Conservation (phyloP, 2,888 invertebrate species). For the Macropis europaea region DNA sequence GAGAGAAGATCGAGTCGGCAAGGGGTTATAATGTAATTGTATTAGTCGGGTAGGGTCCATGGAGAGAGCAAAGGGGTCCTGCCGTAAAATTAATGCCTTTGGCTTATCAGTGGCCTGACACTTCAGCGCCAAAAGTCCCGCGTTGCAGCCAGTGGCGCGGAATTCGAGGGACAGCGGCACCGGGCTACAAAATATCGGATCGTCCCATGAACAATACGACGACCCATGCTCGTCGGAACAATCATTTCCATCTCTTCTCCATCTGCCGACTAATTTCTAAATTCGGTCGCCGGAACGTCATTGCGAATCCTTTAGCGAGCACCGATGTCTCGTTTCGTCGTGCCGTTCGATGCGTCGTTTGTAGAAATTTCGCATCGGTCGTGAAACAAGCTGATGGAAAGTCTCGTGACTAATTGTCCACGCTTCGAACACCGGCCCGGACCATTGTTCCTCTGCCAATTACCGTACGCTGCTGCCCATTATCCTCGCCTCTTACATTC, state of each 20-base stretch:
- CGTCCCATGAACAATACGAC: too few species aligned
- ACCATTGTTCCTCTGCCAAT: background rate
- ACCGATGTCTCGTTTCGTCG: too few species aligned
- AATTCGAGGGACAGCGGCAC: constrained; percentile 30
- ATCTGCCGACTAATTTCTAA: too few species aligned
- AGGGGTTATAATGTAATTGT: constrained; percentile 79
- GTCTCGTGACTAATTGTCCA: background rate
- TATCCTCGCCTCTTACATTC: background rate
- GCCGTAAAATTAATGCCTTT: constrained; percentile 78
- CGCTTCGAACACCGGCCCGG: background rate
- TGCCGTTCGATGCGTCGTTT: too few species aligned
- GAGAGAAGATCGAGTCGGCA: constrained; percentile 65
- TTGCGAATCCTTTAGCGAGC: too few species aligned
- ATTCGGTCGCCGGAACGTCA: too few species aligned
- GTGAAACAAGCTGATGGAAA: too few species aligned
- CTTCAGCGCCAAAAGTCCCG: constrained; percentile 75
- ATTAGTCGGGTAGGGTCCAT: constrained; percentile 73
- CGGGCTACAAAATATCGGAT: too few species aligned
- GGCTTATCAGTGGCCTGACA: constrained; percentile 78
- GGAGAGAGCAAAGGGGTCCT: constrained; percentile 66
- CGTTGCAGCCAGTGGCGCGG: constrained; percentile 53
- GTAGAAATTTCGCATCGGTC: too few species aligned
- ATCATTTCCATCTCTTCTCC: too few species aligned
- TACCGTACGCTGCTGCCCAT: constrained; percentile 9
- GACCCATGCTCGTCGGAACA: too few species aligned